Percentiles rank a stretch among this genome's conserved stretches.
Evolutionary conservation across 2,113 vertebrate genomes (phyloP).

Genomic region (Albula glossodonta): DNA sequence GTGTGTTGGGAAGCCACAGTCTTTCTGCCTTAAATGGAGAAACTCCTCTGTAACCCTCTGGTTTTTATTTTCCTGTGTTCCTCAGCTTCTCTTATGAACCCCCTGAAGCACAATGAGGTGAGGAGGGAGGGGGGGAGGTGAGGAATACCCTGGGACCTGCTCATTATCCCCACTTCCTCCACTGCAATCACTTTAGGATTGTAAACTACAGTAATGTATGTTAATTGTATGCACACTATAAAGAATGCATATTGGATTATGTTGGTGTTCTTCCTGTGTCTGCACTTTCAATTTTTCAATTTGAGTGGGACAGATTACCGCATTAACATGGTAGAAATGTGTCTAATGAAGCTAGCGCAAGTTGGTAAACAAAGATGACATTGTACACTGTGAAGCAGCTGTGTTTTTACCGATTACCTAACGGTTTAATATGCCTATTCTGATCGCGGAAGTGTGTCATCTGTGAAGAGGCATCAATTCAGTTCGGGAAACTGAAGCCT

Average conservation of each 20-base stretch:
- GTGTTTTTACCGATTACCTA: not conserved
- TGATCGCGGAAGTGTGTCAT: not conserved
- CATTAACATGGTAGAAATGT: not conserved
- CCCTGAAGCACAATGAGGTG: not conserved
- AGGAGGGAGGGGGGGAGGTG: not conserved
- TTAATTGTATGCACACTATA: conserved; percentile 4
- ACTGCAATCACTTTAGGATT: not conserved
- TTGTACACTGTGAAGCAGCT: no score
- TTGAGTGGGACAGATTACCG: not conserved
- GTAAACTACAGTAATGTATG: not conserved
- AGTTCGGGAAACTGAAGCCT: not conserved
- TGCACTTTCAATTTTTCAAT: not conserved
- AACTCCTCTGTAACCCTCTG: not conserved
- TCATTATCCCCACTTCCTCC: not conserved
- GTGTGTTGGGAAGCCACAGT: not conserved
- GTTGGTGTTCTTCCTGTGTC: not conserved
- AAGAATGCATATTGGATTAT: not conserved
- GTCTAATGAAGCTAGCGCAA: not conserved
- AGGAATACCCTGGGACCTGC: not conserved
- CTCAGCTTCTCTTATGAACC: not conserved
- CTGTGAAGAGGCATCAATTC: not conserved
- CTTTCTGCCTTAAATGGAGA: not conserved
- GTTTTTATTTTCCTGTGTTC: not conserved
- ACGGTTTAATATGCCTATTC: not conserved
- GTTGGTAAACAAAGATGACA: not conserved